Base-by-base conservation (phyloP, 1,140 invertebrate genomes). In the Philopotamus ludificatus region DNA sequence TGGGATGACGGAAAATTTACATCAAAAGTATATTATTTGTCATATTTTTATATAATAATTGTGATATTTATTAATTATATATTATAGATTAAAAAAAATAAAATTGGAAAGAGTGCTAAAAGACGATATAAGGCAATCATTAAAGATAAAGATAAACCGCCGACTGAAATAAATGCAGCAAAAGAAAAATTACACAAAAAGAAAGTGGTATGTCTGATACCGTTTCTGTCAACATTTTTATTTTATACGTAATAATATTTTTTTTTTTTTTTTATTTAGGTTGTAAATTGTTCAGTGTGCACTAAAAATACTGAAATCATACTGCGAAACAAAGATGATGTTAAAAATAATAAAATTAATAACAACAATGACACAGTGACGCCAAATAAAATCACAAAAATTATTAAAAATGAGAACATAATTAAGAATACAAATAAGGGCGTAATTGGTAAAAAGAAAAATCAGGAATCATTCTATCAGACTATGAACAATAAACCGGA, bases 91-190 rank as follows among this genome's bases (percentile, higher is more conserved):
- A 4, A 8, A 4, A 20, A 47, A 47, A 47, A 16, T 15, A 42
- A 57, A 57, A n/a, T 42, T 57, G 20, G 12, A 2, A 18, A 18
- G 22, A 25, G 20, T 57, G 53, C 53, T 25, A 57, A 9, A 57
- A 39, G 25, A 39, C n/a, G 53, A 39, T 57, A 57, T 39, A 57
- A 57, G 41, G 4, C 1, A 15, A 57, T 41, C 9, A 41, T 34
- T 18, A 28, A 34, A 39, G 41, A 57, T 16, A 39, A 57, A 39
- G 25, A 18, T 39, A 34, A 57, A 39, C 1, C 15, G 20, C 15
- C 26, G 41, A 9, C 1, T 41, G 53, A 18, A 39, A 42, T 57
- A 9, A n/a, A 57, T 1, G 41, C 15, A 41, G 53, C 28, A 2
- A 41, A 34, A 26, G 4, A 39, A 20, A 16, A 25, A 7, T 18